Base-by-base conservation (phyloP, 2,888 invertebrate species). In the Glaucopsyche alexis region DNA sequence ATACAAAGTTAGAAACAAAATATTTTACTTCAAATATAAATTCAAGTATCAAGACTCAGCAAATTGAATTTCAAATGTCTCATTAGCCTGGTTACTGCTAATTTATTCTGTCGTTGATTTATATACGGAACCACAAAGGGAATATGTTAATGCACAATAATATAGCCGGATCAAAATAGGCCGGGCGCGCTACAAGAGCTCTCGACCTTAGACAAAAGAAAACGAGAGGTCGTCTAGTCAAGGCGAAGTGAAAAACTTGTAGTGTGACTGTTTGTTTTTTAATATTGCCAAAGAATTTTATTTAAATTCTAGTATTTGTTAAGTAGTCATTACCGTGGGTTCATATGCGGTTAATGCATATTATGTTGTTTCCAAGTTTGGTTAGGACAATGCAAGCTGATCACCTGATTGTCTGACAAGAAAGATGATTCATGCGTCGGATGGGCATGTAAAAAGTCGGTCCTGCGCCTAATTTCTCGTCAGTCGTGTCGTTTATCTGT, bases 61-160 rank as follows among this genome's bases (percentile, higher is more conserved):
- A 45, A 67, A 67, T 67, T 67, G 67, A 67, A 67, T 67, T 42
- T 45, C 67, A 67, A 45, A 67, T 67, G 45, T 67, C 67, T 67
- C 45, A 67, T 67, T 67, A 67, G 45, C 67, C 45, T 13, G 16
- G 45, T 67, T 45, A 45, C 45, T 67, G 67, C 45, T 67, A 67
- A 45, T 67, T 67, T 67, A 67, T 67, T 40, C 67, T 7, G 19
- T 8, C 67, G 67, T 67, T 67, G 67, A 67, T 67, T 67, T 67
- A 67, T 67, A 42, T 19, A 45, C 66, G 40, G 66, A 66, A 67
- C 16, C 67, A 67, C 67, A 67, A 67, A 45, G 67, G 67, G 45
- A 67, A 67, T 67, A 67, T 67, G 67, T 67, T 67, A 67, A 67
- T 67, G 19, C 16, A 19, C 55, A 19, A 55, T 55, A 29, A 47